Conservation (phyloP, 2,888 invertebrate genomes). For the Cosmia trapezina region DNA sequence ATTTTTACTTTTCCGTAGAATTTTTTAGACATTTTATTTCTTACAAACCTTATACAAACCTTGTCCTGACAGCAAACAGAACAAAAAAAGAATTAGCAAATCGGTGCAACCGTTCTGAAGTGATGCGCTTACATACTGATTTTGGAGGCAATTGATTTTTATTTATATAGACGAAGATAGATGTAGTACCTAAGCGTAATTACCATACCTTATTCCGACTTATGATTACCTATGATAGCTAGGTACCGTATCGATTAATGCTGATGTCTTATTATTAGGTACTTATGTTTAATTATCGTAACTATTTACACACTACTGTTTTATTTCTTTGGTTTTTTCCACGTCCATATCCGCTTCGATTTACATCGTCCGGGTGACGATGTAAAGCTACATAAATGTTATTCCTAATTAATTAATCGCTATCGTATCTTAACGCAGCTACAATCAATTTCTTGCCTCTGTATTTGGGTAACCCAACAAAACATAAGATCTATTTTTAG, state of each 20-base stretch:
- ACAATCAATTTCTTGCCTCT: background rate
- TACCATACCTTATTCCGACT: background rate
- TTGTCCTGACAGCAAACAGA: too few species aligned
- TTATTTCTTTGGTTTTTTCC: constrained; percentile 47
- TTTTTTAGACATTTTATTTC: too few species aligned
- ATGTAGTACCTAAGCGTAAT: background rate
- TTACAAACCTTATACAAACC: too few species aligned
- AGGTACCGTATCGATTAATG: background rate
- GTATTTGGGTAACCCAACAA: background rate
- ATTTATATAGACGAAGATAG: too few species aligned
- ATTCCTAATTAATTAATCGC: constrained; percentile 3
- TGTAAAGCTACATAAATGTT: constrained; percentile 4
- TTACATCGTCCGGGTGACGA: constrained; percentile 4
- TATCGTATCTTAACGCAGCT: constrained; percentile 15
- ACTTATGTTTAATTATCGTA: background rate
- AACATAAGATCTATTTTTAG: too few species aligned
- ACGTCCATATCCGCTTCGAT: constrained; percentile 7
- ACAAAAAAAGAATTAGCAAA: too few species aligned
- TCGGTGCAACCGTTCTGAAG: too few species aligned
- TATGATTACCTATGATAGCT: background rate
- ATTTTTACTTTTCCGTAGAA: too few species aligned
- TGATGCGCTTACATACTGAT: too few species aligned
- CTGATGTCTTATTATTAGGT: background rate
- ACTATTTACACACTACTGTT: constrained; percentile 49
- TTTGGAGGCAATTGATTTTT: too few species aligned